Percentiles rank a stretch among this genome's conserved stretches.
These are phyloP conservation scores for Sisyra nigra DNA, from an alignment of 2,888 invertebrate species.

Conservation along the genomic window DNA sequence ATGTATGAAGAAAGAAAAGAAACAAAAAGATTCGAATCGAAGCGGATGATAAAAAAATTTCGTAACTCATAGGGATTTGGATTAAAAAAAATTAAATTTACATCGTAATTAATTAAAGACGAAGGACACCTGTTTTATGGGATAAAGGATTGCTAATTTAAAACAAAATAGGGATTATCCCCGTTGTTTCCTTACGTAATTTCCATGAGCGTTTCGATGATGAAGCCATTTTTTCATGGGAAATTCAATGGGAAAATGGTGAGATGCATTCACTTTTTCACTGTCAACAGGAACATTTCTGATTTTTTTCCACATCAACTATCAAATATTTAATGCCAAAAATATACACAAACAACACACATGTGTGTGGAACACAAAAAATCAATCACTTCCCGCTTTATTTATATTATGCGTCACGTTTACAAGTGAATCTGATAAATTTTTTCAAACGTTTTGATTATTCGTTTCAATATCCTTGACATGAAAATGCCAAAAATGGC, in stretches of 20 bases:
- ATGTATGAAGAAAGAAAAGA: too few species aligned
- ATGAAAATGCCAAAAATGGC: conserved; percentile 8
- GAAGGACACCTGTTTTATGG: conserved; percentile 4
- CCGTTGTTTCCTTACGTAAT: conserved; percentile 48
- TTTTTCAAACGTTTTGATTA: not conserved
- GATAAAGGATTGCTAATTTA: too few species aligned
- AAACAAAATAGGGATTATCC: not conserved
- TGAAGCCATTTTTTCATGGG: conserved; percentile 21
- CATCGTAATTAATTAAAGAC: too few species aligned
- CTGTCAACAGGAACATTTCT: conserved; percentile 1
- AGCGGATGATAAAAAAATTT: too few species aligned
- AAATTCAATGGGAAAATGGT: conserved; percentile 3
- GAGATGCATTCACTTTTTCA: conserved; percentile 6
- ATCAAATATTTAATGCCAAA: not conserved
- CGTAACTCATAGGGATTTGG: too few species aligned
- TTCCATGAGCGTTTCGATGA: conserved; percentile 58
- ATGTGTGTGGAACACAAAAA: not conserved
- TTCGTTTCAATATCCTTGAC: conserved; percentile 5
- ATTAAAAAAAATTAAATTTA: too few species aligned
- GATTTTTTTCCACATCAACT: not conserved
- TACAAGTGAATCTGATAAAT: not conserved
- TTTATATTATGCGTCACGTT: not conserved
- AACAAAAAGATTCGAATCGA: too few species aligned
- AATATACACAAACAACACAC: conserved; percentile 1
- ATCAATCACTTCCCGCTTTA: conserved; percentile 2